Conservation (phyloP, 1,140 invertebrate genomes). For the Ceratosolen solmsi region DNA sequence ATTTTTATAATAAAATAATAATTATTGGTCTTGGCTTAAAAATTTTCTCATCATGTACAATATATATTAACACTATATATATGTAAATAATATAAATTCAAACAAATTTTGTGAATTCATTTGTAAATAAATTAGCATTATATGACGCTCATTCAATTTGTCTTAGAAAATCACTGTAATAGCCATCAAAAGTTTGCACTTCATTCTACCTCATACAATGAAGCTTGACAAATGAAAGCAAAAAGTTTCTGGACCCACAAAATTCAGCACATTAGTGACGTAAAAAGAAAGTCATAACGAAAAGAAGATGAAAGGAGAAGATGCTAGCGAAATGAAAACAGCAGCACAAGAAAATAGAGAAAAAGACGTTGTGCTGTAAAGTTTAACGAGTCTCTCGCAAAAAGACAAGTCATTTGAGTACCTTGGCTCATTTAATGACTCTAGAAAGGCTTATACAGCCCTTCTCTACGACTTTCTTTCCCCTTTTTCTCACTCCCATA, state of each 20-base stretch:
- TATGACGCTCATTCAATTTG: not conserved
- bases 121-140: not conserved
- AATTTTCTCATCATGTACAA: too few species aligned
- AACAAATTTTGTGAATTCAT: too few species aligned
- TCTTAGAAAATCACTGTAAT: not conserved
- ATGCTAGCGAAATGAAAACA: slow-evolving; percentile 7
- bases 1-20: too few species aligned
- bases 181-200: not conserved
- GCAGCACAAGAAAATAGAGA: not conserved
- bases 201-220: not conserved
- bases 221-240: slow-evolving; percentile 8
- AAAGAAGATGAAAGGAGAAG: not conserved
- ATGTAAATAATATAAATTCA: too few species aligned
- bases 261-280: slow-evolving; percentile 31
- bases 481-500: too few species aligned
- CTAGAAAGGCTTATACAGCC: slow-evolving; percentile 51
- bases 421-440: slow-evolving; percentile 56
- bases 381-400: slow-evolving; percentile 55
- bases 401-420: slow-evolving; percentile 55
- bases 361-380: slow-evolving; percentile 52
- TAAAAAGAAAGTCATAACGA: slow-evolving; percentile 10
- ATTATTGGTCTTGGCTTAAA: too few species aligned
- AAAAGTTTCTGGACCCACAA: not conserved
- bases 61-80: too few species aligned
- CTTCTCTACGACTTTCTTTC: too few species aligned